Percentiles rank a stretch among this genome's conserved stretches.
These are phyloP conservation scores for Ariopsis seemanni DNA, from an alignment of 2,113 vertebrate species.

Conservation along the genomic window DNA sequence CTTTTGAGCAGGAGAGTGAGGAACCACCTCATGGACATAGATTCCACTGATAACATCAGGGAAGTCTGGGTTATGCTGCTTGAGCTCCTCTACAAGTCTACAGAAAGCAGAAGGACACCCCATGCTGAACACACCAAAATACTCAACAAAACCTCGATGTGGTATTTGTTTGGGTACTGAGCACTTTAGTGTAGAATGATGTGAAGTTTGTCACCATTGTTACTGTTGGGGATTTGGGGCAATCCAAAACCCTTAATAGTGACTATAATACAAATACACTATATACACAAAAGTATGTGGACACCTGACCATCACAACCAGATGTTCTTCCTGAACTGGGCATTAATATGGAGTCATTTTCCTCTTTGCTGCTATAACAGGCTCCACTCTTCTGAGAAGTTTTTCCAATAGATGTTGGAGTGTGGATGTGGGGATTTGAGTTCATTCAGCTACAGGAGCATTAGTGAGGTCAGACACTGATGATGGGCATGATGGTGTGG, in stretches of 20 bases:
- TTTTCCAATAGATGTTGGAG: background rate
- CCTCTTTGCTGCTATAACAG: background rate
- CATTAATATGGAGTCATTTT: background rate
- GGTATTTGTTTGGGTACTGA: background rate
- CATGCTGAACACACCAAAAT: background rate
- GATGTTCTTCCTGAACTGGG: background rate
- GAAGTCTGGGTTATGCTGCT: slow-evolving; percentile 83
- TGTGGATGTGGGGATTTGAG: background rate
- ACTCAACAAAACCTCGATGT: background rate
- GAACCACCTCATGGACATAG: slow-evolving; percentile 86
- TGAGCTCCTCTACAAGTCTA: slow-evolving; percentile 86
- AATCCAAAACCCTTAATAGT: background rate
- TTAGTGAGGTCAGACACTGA: background rate
- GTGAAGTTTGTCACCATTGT: background rate
- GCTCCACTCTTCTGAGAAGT: background rate
- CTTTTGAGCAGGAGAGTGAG: slow-evolving; percentile 89
- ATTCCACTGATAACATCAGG: slow-evolving; percentile 85
- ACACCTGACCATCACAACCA: background rate
- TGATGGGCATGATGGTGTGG: background rate
- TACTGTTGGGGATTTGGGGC: background rate
- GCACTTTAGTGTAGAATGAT: background rate
- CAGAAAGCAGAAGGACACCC: slow-evolving; percentile 18
- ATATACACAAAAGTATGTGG: background rate
- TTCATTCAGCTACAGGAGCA: background rate
- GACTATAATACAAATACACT: background rate